Base-by-base conservation (phyloP, 2,797 vertebrate species). In the Arremon brunneinucha region DNA sequence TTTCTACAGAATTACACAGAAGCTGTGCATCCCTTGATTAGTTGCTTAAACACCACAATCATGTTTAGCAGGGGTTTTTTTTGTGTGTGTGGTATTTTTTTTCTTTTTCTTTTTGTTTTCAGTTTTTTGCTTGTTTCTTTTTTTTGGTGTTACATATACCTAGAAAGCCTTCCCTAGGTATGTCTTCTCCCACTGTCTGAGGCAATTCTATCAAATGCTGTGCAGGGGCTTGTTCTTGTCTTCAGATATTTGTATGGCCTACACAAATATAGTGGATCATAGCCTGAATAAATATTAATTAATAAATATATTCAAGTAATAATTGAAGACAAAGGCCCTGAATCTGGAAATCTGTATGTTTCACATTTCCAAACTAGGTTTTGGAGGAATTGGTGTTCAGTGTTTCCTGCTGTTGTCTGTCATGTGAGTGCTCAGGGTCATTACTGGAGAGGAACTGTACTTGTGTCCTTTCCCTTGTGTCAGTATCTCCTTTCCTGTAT, bases 401-500 rank as follows among this genome's bases (percentile, higher is more conserved):
- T 39, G 19, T 30, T 41, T 93, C 41, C 35, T 80, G 15, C 41
- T 53, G 39, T 30, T 70, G 39, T 17, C 56, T 84, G 55, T 41
- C 11, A 34, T 76, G 43, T 37, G 55, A 76, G 37, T 72, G 27
- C 60, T 84, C 27, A 37, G 67, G 49, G 64, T 87, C 52, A 63
- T 28, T 35, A 24, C 35, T 64, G 85, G 19, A 79, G 63, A 94
- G 32, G 70, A 82, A 3, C 69, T 74, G 34, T 60, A n/a, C 63
- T 83, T 63, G 44, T 83, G 70, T 87, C 47, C 32, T 21, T 68
- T 4, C 28, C 35, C 23, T 82, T 0, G 0, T 65, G 59, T 89
- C 78, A 24, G 92, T 92, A 80, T 90, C 74, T 46, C 30, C 56
- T 95, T 95, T 93, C 86, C 28, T 60, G 56, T 89, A 76, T 92